Conservation (phyloP, 2,888 invertebrate genomes). For the Elaeidobius kamerunicus region DNA sequence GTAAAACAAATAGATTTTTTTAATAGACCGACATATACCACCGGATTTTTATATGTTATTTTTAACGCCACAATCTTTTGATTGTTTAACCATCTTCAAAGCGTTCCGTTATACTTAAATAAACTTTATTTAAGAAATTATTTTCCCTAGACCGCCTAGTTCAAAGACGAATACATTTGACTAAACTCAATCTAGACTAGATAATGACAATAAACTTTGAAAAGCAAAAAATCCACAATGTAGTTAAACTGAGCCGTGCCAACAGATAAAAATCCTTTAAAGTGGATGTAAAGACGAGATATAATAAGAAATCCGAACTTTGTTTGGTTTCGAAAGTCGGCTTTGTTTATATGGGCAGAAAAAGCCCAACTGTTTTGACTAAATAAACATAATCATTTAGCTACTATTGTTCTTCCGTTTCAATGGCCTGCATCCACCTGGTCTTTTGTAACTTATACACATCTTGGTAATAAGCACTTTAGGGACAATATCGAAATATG, state of each 20-base stretch:
- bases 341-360: slow-evolving; percentile 43
- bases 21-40: too few relatives aligned
- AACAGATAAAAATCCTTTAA: slow-evolving; percentile 27
- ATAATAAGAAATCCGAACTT: slow-evolving; percentile 32
- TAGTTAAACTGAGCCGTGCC: slow-evolving; percentile 12
- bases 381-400: slow-evolving; percentile 47
- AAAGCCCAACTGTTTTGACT: slow-evolving; percentile 47
- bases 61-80: too few relatives aligned
- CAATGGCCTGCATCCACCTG: slow-evolving; percentile 47
- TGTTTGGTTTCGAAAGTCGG: slow-evolving; percentile 41
- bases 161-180: slow-evolving; percentile 10
- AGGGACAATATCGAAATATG: slow-evolving; percentile 7
- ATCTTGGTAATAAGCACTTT: slow-evolving; percentile 20
- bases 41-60: too few relatives aligned
- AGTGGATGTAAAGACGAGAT: slow-evolving; percentile 30
- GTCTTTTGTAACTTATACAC: slow-evolving; percentile 32
- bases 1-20: too few relatives aligned
- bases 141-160: too few relatives aligned
- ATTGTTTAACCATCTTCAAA: too few relatives aligned
- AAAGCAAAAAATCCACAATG: slow-evolving; percentile 21
- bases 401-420: slow-evolving; percentile 46
- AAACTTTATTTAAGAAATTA: too few relatives aligned
- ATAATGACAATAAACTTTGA: slow-evolving; percentile 6
- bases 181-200: slow-evolving; percentile 12
- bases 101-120: too few relatives aligned